Evolutionary conservation across 2,888 invertebrate species (phyloP).

Genomic region (Lingula anatina): DNA sequence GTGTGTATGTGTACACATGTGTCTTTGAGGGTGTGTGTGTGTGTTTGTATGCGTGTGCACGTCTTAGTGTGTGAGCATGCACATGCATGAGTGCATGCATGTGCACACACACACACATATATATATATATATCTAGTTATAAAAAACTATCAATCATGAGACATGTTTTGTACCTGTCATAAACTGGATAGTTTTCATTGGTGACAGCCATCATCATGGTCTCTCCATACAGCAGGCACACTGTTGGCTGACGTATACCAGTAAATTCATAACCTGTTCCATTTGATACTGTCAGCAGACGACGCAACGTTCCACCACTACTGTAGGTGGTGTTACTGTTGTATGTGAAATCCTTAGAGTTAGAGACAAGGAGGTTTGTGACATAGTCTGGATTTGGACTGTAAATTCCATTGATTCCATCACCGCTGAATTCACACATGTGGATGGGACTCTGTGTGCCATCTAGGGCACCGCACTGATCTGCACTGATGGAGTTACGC

Average conservation of each 20-base stretch:
- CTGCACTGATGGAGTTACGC: slow-evolving; percentile 23
- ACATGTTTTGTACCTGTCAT: slow-evolving; percentile 49
- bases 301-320: slow-evolving; percentile 18
- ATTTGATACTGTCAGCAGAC: slow-evolving; percentile 28
- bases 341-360: no score
- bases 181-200: slow-evolving; percentile 40
- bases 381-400: slow-evolving; percentile 29
- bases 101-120: no score
- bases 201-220: slow-evolving; percentile 38
- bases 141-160: no score
- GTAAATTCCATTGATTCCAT: slow-evolving; percentile 42
- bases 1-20: not conserved
- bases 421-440: slow-evolving; percentile 19
- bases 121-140: no score
- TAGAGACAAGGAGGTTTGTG: no score
- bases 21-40: no score
- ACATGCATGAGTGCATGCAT: no score
- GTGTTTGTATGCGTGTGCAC: no score
- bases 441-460: slow-evolving; percentile 17
- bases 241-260: slow-evolving; percentile 39
- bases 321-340: slow-evolving; percentile 9
- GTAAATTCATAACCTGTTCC: slow-evolving; percentile 26
- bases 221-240: slow-evolving; percentile 38
- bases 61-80: no score
- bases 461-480: slow-evolving; percentile 24